phyloP scores from a whole-genome alignment of 1,140 invertebrate species.

The Chionoecetes opilio region DNA sequence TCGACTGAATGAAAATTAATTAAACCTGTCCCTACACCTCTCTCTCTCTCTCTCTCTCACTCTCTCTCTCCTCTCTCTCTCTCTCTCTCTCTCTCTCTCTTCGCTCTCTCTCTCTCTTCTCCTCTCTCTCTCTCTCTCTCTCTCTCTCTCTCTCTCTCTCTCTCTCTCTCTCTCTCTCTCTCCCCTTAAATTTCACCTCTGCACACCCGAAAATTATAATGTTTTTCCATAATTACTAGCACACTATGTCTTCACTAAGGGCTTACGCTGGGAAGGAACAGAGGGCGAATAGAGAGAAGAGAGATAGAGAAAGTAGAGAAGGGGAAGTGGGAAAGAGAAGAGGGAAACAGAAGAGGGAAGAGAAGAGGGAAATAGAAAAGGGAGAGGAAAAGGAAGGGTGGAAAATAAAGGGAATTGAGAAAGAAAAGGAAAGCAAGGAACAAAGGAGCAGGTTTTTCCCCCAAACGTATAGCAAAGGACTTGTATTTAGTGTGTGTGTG shows the following conservation, averaged over 20 bases:
- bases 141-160: constrained; percentile 32
- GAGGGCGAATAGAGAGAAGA: neutral
- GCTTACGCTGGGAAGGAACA: neutral
- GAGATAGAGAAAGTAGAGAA: neutral
- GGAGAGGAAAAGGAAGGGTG: no score
- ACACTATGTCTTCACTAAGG: neutral
- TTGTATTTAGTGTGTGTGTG: no score
- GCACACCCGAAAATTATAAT: neutral
- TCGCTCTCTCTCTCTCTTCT: neutral
- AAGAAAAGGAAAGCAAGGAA: no score
- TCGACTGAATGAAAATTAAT: no score
- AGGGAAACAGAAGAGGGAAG: neutral
- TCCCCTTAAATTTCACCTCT: neutral
- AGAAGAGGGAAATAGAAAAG: no score
- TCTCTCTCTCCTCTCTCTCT: no score
- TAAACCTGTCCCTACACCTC: neutral
- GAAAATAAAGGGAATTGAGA: no score
- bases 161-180: constrained; percentile 12
- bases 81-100: no score
- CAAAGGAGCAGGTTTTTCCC: no score
- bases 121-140: neutral
- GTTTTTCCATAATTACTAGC: neutral
- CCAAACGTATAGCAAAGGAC: no score
- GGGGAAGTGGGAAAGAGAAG: neutral
- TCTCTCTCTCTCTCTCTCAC: neutral